Base-by-base conservation (phyloP, 2,888 invertebrate species). In the Chaitophorus viminalis region DNA sequence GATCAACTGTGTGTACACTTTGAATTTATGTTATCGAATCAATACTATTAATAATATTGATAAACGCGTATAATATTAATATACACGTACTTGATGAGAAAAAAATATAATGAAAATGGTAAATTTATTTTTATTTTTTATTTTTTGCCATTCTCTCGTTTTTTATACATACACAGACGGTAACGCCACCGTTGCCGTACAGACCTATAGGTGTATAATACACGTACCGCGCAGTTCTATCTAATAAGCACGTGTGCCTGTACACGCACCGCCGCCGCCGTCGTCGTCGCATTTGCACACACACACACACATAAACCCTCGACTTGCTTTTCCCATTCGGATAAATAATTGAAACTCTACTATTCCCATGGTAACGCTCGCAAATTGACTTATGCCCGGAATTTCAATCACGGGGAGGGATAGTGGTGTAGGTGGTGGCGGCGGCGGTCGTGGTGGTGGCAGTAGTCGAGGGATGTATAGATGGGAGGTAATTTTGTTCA, bases 381-480 rank as follows among this genome's bases (percentile, higher is more conserved):
- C 74, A 60, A 54, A 83, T 83, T 83, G 83, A 83, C 83, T 83
- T 83, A 83, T 75, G 83, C 74, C 36, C 75, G 74, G 83, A 83
- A 83, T 83, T 83, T 75, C 83, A 83, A 83, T 74, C 83, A 72
- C 54, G 21, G 31, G 18, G 3, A 9, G 39, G 54, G 17, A n/a
- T 9, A 18, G 33, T 11, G n/a, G 54, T 17, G 36, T 36, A 31
- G 31, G 25, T n/a, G 65, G 68, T 2, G n/a, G 8, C 6, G 65
- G n/a, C 65, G 3, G 29, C 70, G 70, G 31, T 4, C 1, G 68
- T 9, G n/a, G 36, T 6, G 6, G n/a, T 8, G n/a, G 68, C n/a
- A 36, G 68, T 29, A 25, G 68, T 6, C 14, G 17, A n/a, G 60
- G 60, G 68, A 25, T n/a, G n/a, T n/a, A n/a, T 9, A 1, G 29